Base-by-base conservation (phyloP, 2,888 invertebrate species). In the Eupelmus urozonus region DNA sequence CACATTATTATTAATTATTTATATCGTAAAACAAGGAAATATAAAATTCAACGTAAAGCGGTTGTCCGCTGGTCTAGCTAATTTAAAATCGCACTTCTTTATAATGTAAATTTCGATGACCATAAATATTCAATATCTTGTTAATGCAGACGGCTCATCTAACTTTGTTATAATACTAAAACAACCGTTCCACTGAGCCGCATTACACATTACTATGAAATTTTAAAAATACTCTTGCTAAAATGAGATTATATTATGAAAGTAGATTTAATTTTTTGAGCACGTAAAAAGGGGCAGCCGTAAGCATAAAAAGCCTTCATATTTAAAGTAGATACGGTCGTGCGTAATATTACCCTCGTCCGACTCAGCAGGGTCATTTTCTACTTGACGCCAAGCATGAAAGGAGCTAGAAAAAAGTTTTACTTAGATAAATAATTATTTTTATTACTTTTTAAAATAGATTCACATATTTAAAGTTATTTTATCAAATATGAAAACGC, bases 71-170 rank as follows among this genome's bases (percentile, higher is more conserved):
- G 40, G 40, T 7, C 4, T 7, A 71, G 49, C 16, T 55, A 73
- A 65, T 73, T 73, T 25, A 5, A 57, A 55, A 74, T 66, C 16
- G 27, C 4, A 34, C 23, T 66, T 59, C 59, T 51, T 71, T 71
- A 49, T 65, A 57, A 55, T 71, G 65, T 20, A 76, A 53, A 71
- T 59, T 57, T 9, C 3, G 25, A n/a, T 16, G 4, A 18, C 62
- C 42, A 66, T 60, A 72, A 77, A 72, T 72, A 72, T 72, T 51
- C 53, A 62, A 62, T 59, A 42, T 4, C 29, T 42, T 45, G 29
- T 65, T 71, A 69, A 60, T 62, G 49, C 57, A 18, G 7, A 25
- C 18, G 5, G 49, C 53, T 63, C 25, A n/a, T 42, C 11, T 13
- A 60, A 75, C 25, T 66, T n/a, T n/a, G n/a, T n/a, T n/a, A n/a